Conservation (phyloP, 1,140 invertebrate species). For the Leptinotarsa texana region DNA sequence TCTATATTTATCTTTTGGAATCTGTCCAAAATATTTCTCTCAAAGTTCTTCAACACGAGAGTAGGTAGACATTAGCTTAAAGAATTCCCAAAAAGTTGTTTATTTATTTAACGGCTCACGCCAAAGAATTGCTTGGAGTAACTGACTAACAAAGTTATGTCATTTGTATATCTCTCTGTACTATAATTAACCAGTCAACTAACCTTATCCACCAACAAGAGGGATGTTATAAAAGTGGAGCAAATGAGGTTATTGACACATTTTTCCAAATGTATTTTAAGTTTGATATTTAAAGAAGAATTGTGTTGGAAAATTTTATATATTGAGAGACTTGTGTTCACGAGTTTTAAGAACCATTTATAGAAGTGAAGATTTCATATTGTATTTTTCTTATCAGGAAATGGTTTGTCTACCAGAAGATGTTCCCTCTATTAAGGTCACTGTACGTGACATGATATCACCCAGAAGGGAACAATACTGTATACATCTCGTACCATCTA, state of each 20-base stretch:
- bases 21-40: conserved; percentile 32
- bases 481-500: conserved; percentile 26
- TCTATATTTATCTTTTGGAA: conserved; percentile 48
- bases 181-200: neutral
- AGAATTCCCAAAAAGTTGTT: neutral
- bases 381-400: conserved; percentile 25
- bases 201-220: no score
- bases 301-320: no score
- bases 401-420: conserved; percentile 35
- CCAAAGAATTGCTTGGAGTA: neutral
- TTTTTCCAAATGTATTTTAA: no score
- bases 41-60: neutral
- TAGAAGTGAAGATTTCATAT: no score
- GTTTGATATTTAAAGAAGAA: no score
- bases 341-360: no score
- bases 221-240: no score
- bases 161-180: neutral
- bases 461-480: conserved; percentile 21
- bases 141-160: neutral
- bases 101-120: neutral
- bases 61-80: neutral
- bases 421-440: conserved; percentile 25
- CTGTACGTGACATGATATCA: conserved; percentile 26
- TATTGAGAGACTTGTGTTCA: no score
- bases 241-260: neutral